A percentile compares a stretch with the other conserved stretches of the same genome.
These are phyloP conservation scores for Drosophila anomalata DNA, from an alignment of 2,888 invertebrate genomes.

Conservation along the genomic window DNA sequence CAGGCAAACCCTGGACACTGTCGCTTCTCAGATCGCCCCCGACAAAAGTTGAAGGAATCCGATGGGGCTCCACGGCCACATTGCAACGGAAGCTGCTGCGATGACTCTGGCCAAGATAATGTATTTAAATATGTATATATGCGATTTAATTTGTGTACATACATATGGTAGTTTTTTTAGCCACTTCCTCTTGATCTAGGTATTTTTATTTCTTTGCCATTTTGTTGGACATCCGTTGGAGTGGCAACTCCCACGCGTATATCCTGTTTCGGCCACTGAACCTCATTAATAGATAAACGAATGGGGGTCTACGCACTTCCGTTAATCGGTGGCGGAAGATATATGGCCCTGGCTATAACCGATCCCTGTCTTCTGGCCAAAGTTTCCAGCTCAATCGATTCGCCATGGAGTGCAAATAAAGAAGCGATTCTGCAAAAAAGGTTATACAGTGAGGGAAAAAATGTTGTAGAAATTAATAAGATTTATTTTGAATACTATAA, in stretches of 20 bases:
- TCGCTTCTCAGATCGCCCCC: conserved; percentile 62
- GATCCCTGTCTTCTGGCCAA: conserved; percentile 23
- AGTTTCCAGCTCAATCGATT: conserved; percentile 59
- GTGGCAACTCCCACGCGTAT: conserved; percentile 67
- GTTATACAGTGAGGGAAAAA: conserved; percentile 5
- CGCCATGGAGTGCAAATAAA: conserved; percentile 54
- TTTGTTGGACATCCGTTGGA: conserved; percentile 40
- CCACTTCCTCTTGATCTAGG: conserved; percentile 1
- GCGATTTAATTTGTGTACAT: background rate
- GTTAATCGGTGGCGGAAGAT: conserved; percentile 30
- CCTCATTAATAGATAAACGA: conserved; percentile 71
- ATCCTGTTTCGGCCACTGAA: conserved; percentile 46
- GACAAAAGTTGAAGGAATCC: conserved; percentile 31
- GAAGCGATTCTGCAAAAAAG: conserved; percentile 41
- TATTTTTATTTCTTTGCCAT: conserved; percentile 19
- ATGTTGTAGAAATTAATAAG: background rate
- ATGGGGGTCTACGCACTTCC: conserved; percentile 72
- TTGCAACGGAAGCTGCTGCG: conserved; percentile 70
- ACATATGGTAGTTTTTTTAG: background rate
- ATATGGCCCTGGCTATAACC: background rate
- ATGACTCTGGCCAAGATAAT: conserved; percentile 59
- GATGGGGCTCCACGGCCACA: conserved; percentile 5
- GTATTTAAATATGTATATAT: conserved; percentile 18
- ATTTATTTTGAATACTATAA: background rate
- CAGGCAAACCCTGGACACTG: conserved; percentile 27